Evolutionary conservation across 1,140 invertebrate genomes (phyloP).

Genomic region (Aphidius ervi): DNA sequence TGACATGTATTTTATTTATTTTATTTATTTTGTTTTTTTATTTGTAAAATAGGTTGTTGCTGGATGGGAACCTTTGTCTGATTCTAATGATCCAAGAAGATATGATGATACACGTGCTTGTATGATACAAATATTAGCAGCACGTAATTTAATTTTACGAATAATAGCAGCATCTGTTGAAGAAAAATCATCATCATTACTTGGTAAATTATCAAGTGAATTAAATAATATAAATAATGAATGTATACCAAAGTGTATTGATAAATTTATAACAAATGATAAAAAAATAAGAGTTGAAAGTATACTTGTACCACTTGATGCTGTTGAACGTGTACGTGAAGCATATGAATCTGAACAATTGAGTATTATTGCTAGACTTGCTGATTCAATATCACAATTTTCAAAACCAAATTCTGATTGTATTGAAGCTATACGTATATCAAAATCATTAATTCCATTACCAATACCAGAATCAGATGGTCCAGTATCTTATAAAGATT

Average conservation of each 20-base stretch:
- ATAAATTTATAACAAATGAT: constrained; percentile 35
- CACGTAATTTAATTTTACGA: constrained; percentile 43
- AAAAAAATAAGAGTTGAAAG: constrained; percentile 35
- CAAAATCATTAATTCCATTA: constrained; percentile 35
- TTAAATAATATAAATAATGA: constrained; percentile 37
- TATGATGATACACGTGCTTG: constrained; percentile 43
- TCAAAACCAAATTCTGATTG: constrained; percentile 39
- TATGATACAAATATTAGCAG: constrained; percentile 40
- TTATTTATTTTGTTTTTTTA: too few relatives aligned
- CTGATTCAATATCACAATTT: constrained; percentile 37
- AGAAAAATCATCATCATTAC: constrained; percentile 32
- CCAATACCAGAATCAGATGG: constrained; percentile 34
- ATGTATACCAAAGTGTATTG: constrained; percentile 35
- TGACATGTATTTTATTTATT: too few relatives aligned
- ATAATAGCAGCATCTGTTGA: constrained; percentile 42
- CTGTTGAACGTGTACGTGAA: constrained; percentile 45
- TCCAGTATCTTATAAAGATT: constrained; percentile 42
- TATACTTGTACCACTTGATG: constrained; percentile 46
- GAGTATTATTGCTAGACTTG: constrained; percentile 38
- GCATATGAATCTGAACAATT: constrained; percentile 44
- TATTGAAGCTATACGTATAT: constrained; percentile 33
- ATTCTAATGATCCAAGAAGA: constrained; percentile 37
- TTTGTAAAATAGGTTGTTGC: constrained; percentile 30
- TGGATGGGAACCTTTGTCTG: constrained; percentile 44
- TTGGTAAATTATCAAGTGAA: constrained; percentile 35